Evolutionary conservation across 2,113 vertebrate species (phyloP).

Genomic region (Cyphomyrus plagiostoma): DNA sequence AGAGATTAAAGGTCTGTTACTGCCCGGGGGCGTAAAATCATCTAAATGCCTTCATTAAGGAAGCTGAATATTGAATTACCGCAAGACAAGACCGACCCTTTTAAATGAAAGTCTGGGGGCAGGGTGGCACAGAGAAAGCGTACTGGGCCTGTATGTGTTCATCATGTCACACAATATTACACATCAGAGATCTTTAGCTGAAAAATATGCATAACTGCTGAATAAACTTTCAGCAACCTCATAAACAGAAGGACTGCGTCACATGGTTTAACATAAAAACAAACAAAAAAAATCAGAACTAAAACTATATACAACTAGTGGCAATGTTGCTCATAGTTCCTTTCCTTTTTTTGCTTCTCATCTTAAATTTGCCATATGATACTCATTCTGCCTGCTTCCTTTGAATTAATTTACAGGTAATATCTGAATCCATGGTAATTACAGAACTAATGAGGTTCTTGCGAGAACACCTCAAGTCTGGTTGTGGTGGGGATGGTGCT

Average conservation of each 20-base stretch:
- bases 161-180: neutral
- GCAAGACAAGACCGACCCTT: neutral
- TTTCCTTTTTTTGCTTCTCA: neutral
- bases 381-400: neutral
- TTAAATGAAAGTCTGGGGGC: neutral
- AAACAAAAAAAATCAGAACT: neutral
- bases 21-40: conserved; percentile 19
- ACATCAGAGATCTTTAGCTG: neutral
- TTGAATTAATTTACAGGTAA: neutral
- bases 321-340: neutral
- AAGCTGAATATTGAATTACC: conserved; percentile 34
- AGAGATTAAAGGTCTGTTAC: conserved; percentile 35
- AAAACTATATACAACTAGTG: neutral
- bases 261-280: neutral
- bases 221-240: neutral
- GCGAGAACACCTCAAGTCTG: conserved; percentile 24
- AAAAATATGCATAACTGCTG: neutral
- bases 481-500: neutral
- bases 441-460: conserved; percentile 14
- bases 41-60: conserved; percentile 20
- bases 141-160: neutral
- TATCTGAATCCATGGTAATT: conserved; percentile 26
- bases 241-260: neutral
- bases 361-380: neutral
- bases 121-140: neutral